Base-by-base conservation (phyloP, 2,797 vertebrate species). In the Takifugu ocellatus region DNA sequence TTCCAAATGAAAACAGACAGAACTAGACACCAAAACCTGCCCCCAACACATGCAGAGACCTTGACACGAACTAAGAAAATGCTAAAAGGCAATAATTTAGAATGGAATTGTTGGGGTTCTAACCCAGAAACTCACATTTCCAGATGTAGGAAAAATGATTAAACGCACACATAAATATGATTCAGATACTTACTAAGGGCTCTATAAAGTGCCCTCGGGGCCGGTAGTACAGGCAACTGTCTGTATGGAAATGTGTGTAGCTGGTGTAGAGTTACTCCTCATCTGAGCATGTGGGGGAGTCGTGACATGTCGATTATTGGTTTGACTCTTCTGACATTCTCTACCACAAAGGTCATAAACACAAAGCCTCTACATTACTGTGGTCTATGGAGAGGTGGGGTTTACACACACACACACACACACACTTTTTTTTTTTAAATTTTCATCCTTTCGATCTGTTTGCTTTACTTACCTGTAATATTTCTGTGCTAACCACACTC, bases 271-370 rank as follows among this genome's bases (percentile, higher is more conserved):
- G 49, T 79, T 80, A 72, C 75, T 59, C 72, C 51, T 61, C 52
- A 48, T 72, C 52, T 48, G 53, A 61, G 66, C 12, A 29, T 43
- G 53, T 52, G 42, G 15, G 44, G 48, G 45, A 43, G 39, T 48
- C 46, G 12, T 25, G 7, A 48, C 8, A 21, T 21, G 11, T 46
- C 17, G 3, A 46, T 21, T 9, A 21, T 46, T 5, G 10, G 44
- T 67, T 68, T 77, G 73, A 83, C 78, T 76, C 33, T 42, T 10
- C 5, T 21, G 58, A 27, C 60, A 10, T 54, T 14, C 49, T 0
- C 45, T 10, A 79, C 83, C 80, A 27, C 72, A 84, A 58, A 68
- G 84, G 82, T 88, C 87, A 79, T 56, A 59, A 16, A 68, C 51
- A 39, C 31, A 56, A 59, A 65, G 61, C 58, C 57, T 72, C 77